phyloP scores from a whole-genome alignment of 64 coral and sea anemone species.

The Stylophora pistillata region DNA sequence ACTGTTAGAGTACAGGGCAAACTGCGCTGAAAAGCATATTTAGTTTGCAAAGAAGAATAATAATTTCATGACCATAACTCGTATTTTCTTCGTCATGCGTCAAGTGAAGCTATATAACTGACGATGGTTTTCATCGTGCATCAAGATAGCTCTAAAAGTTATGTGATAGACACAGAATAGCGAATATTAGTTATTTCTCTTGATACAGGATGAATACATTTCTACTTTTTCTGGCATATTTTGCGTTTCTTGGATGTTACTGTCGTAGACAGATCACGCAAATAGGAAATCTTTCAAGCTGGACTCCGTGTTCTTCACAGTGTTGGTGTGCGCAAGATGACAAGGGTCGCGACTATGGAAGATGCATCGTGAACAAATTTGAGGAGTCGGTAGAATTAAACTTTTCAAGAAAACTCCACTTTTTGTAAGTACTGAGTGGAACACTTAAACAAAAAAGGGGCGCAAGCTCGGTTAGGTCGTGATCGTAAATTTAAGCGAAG shows the following conservation, averaged over 20 bases:
- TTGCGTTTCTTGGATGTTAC: not conserved
- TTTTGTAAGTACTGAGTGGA: conserved; percentile 1
- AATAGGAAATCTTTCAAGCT: conserved; percentile 6
- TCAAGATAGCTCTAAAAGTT: too few species aligned
- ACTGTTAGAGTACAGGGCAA: too few species aligned
- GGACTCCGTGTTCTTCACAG: not conserved
- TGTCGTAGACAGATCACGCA: not conserved
- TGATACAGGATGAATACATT: not conserved
- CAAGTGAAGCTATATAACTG: too few species aligned
- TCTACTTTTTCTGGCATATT: not conserved
- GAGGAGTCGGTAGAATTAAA: conserved; percentile 10
- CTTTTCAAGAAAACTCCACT: conserved; percentile 2
- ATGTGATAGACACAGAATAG: too few species aligned
- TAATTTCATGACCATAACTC: too few species aligned
- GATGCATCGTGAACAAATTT: not conserved
- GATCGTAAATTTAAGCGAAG: not conserved
- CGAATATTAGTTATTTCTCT: not conserved
- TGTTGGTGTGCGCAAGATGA: conserved; percentile 28
- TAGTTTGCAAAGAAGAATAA: too few species aligned
- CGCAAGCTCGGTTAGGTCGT: too few species aligned
- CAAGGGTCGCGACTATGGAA: not conserved
- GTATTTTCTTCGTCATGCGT: too few species aligned
- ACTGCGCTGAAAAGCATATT: too few species aligned
- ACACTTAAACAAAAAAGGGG: not conserved
- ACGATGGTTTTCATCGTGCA: too few species aligned